These are phyloP conservation scores for Drosophila kokeensis DNA, from an alignment of 2,888 invertebrate species.

Conservation along the genomic window DNA sequence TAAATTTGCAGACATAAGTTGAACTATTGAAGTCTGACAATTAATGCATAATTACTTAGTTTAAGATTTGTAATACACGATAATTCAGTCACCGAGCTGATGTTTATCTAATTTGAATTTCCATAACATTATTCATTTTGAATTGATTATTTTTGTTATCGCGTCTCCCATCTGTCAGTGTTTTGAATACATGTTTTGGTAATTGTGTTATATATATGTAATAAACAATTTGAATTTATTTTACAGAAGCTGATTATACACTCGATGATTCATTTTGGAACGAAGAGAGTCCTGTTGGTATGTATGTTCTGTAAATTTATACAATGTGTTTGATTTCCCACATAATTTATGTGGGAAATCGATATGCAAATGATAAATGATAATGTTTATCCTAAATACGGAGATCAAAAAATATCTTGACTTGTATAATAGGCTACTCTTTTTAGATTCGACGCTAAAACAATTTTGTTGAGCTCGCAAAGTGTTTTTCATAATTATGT, in stretches of 20 bases:
- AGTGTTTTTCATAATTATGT: not conserved
- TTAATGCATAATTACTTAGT: not conserved
- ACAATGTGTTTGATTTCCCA: not conserved
- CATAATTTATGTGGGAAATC: not conserved
- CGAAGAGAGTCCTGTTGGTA: slow-evolving; percentile 96
- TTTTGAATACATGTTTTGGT: not conserved
- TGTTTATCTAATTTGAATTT: not conserved
- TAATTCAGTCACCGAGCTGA: not conserved
- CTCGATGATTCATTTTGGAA: slow-evolving; percentile 97
- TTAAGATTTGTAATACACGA: not conserved
- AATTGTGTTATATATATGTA: not conserved
- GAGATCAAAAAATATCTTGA: not conserved
- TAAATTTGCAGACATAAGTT: not conserved
- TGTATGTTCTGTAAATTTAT: slow-evolving; percentile 84
- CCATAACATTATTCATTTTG: not conserved
- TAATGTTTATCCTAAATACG: not conserved
- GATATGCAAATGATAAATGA: not conserved
- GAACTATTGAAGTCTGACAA: not conserved
- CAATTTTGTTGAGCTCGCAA: not conserved
- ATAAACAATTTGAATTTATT: slow-evolving; percentile 45
- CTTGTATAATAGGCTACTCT: not conserved
- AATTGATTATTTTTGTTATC: not conserved
- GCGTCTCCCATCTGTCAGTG: not conserved
- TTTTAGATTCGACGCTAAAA: not conserved
- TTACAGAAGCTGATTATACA: slow-evolving; percentile 96